Evolutionary conservation across 2,888 invertebrate species (phyloP), one percentile per base, ranked within the genome.

Genomic region (Tillus elongatus): DNA sequence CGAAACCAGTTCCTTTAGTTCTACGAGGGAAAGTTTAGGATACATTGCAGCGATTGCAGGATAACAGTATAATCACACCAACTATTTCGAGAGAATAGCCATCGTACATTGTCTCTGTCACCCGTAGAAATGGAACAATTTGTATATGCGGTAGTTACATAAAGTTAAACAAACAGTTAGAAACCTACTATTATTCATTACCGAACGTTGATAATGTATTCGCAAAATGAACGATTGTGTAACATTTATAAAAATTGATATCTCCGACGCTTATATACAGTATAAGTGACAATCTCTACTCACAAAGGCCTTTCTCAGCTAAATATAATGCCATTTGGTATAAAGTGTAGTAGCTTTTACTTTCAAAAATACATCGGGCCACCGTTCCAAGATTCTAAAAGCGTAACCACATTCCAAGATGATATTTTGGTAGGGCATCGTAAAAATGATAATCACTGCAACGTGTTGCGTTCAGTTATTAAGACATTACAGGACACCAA

Each of bases 271-370:
- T 1, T 61, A 61, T 43, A 51, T 54, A 33, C 62, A 64, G 42
- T 38, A 58, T 2, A 42, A 43, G 24, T 16, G 50, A 52, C 27
- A 8, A 8, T 19, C 6, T 19, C 24, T n/a, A 19, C 24, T 8
- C 24, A 19, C n/a, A 19, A 19, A 19, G 61, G 63, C 0, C 33
- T 63, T 2, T 64, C 47, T 39, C 42, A 42, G 15, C 53, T 55
- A 27, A 54, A 56, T 19, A 46, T 61, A 13, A 39, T 63, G 15
- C 54, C 58, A 2, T 61, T 53, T 47, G 64, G 63, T 9, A 53
- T 61, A n/a, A 60, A 29, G 60, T 62, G 42, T 61, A 63, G 36
- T 35, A 45, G 30, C 46, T 49, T 19, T n/a, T 19, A 19, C 24
- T 19, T 19, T 19, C 24, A 19, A 19, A 19, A 19, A 19, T 19